Base-by-base conservation (phyloP, 2,113 vertebrate species). In the Thinocorus orbignyianus region DNA sequence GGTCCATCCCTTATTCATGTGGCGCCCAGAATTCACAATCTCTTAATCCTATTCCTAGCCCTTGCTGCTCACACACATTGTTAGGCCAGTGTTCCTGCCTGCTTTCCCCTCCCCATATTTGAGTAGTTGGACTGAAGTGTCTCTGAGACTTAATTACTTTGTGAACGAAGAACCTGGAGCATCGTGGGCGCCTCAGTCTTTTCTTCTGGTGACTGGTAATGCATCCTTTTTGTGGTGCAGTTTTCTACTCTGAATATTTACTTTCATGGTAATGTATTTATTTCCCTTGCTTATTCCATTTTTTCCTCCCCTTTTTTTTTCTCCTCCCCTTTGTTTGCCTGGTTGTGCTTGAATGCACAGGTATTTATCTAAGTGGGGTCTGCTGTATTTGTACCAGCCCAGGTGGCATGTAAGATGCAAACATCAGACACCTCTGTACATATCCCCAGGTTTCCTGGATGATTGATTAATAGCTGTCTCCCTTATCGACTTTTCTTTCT, bases 381-480 rank as follows among this genome's bases (percentile, higher is more conserved):
- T 94, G 94, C 60, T 70, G 58, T 95, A 90, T 98, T 98, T 97
- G 96, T 92, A 95, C 79, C 86, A 71, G n/a, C 90, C 95, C 98
- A 97, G 97, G 97, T 98, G 98, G 96, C 93, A 97, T 92, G 88
- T 96, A 79, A 97, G 97, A 97, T 97, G 95, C 96, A 98, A 97
- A 98, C 90, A 95, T 37, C 81, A 64, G 93, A 94, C 95, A 95
- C 90, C 80, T 92, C 87, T 97, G 88, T 82, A 96, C 90, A 92
- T 89, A 88, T 95, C 92, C 61, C 76, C 10, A 17, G 60, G 55
- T 93, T 92, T 95, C 84, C 78, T 44, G 80, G 84, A 87, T 88
- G 78, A 96, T 72, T 93, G 93, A 97, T 97, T 94, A 90, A 92
- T 96, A 69, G 89, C 91, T 81, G 94, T 97, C 96, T 88, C 78